phyloP scores from a whole-genome alignment of 2,797 vertebrate species.

The Pantherophis vulpinus region DNA sequence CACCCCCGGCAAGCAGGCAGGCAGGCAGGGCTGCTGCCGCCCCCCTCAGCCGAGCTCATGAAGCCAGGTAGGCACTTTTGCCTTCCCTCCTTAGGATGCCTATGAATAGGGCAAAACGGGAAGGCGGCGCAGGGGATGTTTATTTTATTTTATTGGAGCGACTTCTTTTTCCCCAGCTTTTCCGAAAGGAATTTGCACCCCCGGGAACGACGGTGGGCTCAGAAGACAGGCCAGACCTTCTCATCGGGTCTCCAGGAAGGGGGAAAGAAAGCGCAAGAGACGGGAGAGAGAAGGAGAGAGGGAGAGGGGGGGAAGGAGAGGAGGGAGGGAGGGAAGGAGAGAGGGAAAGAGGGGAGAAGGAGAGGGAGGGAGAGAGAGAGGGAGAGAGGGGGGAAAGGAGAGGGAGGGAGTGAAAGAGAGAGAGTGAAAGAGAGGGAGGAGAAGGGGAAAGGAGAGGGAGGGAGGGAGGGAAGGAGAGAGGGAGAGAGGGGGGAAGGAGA shows the following conservation, averaged over 20 bases:
- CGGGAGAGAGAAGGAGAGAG: accelerated
- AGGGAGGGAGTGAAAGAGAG: no score
- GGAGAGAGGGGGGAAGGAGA: no score
- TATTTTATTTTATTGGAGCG: background rate
- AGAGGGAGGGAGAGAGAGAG: no score
- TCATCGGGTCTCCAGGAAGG: background rate
- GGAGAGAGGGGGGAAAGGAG: no score
- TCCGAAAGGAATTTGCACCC: background rate
- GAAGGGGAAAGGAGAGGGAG: no score
- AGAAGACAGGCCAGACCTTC: background rate
- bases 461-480: no score
- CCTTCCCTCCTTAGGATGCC: background rate
- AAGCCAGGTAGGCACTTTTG: background rate
- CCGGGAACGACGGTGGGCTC: background rate
- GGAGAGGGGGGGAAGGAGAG: no score
- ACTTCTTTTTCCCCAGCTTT: background rate
- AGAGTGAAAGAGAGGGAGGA: no score
- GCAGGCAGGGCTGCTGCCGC: background rate
- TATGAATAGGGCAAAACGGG: background rate
- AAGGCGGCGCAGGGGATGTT: no score
- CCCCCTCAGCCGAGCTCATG: background rate
- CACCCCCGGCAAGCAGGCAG: background rate
- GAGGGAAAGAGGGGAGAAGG: no score
- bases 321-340: no score
- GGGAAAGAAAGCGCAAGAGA: background rate